phyloP scores from a whole-genome alignment of 1,140 invertebrate species.

The Drosophila oshimai region DNA sequence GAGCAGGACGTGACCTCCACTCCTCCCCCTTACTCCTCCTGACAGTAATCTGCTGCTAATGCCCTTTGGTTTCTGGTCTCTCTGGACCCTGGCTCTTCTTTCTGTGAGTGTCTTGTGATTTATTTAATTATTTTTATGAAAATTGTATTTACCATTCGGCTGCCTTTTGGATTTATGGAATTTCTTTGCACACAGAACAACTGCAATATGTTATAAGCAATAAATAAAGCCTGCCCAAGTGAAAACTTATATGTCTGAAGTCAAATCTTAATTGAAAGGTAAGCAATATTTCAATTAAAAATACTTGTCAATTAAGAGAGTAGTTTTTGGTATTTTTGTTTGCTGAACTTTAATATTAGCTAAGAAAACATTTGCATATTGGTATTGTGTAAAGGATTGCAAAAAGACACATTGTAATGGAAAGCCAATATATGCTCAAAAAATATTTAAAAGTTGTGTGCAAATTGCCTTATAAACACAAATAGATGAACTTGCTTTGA shows the following conservation, averaged over 20 bases:
- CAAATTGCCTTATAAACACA: no score
- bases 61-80: slow-evolving; percentile 36
- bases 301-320: neutral
- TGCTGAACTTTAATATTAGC: no score
- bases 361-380: neutral
- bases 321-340: neutral
- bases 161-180: slow-evolving; percentile 24
- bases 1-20: neutral
- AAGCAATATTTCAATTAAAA: neutral
- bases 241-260: neutral
- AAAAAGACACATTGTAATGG: no score
- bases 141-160: slow-evolving; percentile 53
- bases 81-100: neutral
- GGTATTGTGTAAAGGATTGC: no score
- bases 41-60: slow-evolving; percentile 66
- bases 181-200: slow-evolving; percentile 8
- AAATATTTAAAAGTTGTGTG: no score
- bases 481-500: no score
- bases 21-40: neutral
- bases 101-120: slow-evolving; percentile 21
- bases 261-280: neutral
- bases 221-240: neutral
- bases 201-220: slow-evolving; percentile 17
- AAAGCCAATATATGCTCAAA: no score
- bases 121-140: slow-evolving; percentile 60